phyloP scores from a whole-genome alignment of 2,888 invertebrate species.

The Helobdella robusta region DNA sequence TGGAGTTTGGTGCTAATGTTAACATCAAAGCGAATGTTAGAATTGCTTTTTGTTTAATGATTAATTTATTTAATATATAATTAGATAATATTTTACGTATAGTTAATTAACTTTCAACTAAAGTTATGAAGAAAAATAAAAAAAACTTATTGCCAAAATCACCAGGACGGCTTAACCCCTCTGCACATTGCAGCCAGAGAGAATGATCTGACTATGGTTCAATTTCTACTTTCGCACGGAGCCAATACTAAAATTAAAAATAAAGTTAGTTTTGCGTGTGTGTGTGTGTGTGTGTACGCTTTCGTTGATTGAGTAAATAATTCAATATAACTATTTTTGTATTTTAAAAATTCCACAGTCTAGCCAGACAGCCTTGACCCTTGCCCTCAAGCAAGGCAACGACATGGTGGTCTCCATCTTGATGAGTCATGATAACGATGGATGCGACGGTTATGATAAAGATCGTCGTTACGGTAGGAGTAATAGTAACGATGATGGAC shows the following conservation, averaged over 20 bases:
- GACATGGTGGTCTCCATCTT: constrained; percentile 95
- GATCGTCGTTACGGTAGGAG: too few species aligned
- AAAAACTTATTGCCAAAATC: too few species aligned
- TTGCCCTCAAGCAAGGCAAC: constrained; percentile 97
- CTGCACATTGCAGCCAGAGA: constrained; percentile 5
- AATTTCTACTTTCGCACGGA: background rate
- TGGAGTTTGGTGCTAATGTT: constrained; percentile 3
- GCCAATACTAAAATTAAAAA: background rate
- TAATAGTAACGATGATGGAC: background rate
- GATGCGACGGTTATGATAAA: too few species aligned
- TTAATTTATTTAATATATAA: background rate
- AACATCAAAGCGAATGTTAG: background rate
- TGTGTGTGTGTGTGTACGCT: too few species aligned
- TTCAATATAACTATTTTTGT: too few species aligned
- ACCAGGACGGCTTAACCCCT: constrained; percentile 7
- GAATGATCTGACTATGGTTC: background rate
- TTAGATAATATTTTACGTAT: constrained; percentile 2
- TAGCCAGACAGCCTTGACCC: constrained; percentile 95
- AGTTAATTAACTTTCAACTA: background rate
- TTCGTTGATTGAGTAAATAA: too few species aligned
- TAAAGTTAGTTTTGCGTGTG: background rate
- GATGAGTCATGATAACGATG: constrained; percentile 90
- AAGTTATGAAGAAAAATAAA: too few species aligned
- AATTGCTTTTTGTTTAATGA: background rate
- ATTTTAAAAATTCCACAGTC: constrained; percentile 66